These are phyloP conservation scores for Propithecus deckenii DNA, from an alignment of 2,797 vertebrate species.

Conservation along the genomic window DNA sequence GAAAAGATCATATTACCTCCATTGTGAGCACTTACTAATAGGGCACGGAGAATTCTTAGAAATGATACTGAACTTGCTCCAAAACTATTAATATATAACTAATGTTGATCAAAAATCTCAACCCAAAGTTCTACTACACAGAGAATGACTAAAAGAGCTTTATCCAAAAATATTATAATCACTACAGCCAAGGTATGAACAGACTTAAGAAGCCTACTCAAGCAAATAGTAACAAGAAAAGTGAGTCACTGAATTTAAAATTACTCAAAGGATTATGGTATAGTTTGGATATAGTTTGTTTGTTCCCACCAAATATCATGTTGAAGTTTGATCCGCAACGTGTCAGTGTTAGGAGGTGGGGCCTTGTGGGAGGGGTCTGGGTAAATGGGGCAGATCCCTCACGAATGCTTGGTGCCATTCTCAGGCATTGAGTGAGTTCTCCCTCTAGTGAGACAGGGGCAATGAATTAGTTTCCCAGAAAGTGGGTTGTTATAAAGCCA, in stretches of 20 bases:
- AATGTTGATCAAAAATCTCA: not conserved
- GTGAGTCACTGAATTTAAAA: not conserved
- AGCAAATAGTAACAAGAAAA: not conserved
- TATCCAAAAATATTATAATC: slow-evolving; percentile 8
- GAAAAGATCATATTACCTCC: not conserved
- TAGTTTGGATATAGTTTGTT: too few species aligned
- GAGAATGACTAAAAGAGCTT: not conserved
- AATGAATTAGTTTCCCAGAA: not conserved
- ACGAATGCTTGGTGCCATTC: not conserved
- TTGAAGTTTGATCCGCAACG: not conserved
- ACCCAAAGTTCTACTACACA: not conserved
- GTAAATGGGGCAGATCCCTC: not conserved
- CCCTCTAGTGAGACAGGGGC: not conserved
- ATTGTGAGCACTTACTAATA: not conserved
- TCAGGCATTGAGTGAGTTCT: not conserved
- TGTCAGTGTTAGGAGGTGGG: not conserved
- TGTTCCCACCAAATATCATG: not conserved
- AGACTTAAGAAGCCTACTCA: not conserved
- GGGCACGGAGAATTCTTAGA: not conserved
- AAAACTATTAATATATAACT: not conserved
- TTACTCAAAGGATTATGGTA: not conserved
- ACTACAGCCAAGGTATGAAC: not conserved
- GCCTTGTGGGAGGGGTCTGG: not conserved
- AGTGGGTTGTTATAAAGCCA: not conserved
- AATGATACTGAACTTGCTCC: not conserved